Evolutionary conservation across 2,113 vertebrate species (phyloP), one percentile per base, ranked within the genome.

Genomic region (Panurus biarmicus): DNA sequence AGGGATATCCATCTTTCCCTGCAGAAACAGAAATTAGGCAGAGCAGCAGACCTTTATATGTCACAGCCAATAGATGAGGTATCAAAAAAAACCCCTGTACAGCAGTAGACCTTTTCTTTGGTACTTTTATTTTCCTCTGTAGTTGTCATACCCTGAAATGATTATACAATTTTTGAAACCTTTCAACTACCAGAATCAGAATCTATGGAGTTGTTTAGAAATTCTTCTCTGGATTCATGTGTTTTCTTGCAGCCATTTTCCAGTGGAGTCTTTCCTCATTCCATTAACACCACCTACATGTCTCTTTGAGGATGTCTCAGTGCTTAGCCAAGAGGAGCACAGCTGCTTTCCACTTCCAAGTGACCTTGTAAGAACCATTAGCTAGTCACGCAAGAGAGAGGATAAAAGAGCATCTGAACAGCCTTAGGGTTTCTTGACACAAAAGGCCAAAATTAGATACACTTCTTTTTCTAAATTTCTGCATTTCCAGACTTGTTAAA

Each of bases 301-400:
- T 82, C 40, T 90, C 38, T 82, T 90, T 90, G 28, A 69, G 74
- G 26, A 62, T 42, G 40, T 69, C 61, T 69, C 11, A 3, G 31
- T 58, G 56, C 54, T 90, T 69, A 90, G 58, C 58, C 45, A 78
- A 88, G 54, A 62, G 47, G 54, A 75, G 33, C 40, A 72, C 38
- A 92, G 87, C 76, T 92, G 94, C 36, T 94, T 85, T 42, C 67
- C 54, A 22, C 19, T 85, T 90, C 54, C 57, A 64, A 72, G 60
- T 72, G 71, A 88, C 66, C 75, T 92, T 90, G 83, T 65, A 66
- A 74, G 74, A 92, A 72, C 44, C 22, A 72, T 79, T 90, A 88
- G 15, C n/a, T 62, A 81, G 53, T 75, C 71, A 94, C 2, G 8
- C 44, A 82, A 85, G 67, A 85, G 18, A 54, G 36, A 77, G 61